These are phyloP conservation scores for Paelopatides confundens DNA, from an alignment of 53 echinoderm and acorn worm genomes.

Conservation along the genomic window DNA sequence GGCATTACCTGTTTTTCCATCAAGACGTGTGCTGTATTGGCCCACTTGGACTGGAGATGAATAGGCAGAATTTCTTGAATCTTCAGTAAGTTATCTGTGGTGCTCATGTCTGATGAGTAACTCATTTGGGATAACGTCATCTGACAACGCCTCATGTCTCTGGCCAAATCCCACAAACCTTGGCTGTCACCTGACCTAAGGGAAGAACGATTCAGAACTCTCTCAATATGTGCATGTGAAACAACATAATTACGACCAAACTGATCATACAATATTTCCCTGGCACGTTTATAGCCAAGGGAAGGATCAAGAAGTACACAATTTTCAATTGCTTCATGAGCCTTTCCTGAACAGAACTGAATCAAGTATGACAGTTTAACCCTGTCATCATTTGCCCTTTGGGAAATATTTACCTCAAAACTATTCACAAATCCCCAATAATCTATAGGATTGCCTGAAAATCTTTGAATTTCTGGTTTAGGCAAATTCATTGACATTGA, in stretches of 20 bases:
- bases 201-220: slow-evolving; percentile 50
- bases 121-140: slow-evolving; percentile 73
- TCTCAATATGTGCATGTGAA: slow-evolving; percentile 52
- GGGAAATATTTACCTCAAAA: slow-evolving; percentile 65
- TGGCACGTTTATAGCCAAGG: slow-evolving; percentile 43
- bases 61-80: slow-evolving; percentile 67
- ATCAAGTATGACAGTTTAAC: slow-evolving; percentile 56
- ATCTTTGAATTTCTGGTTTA: slow-evolving; percentile 66
- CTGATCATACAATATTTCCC: slow-evolving; percentile 60
- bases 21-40: slow-evolving; percentile 49
- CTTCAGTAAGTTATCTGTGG: slow-evolving; percentile 72
- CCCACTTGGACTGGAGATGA: slow-evolving; percentile 68
- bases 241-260: slow-evolving; percentile 74
- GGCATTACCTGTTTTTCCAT: slow-evolving; percentile 63
- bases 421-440: slow-evolving; percentile 70
- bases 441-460: slow-evolving; percentile 70
- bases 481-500: slow-evolving; percentile 72
- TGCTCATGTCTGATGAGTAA: slow-evolving; percentile 69
- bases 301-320: slow-evolving; percentile 53
- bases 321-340: slow-evolving; percentile 57
- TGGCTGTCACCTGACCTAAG: slow-evolving; percentile 41
- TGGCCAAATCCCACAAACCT: slow-evolving; percentile 66
- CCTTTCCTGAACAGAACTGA: slow-evolving; percentile 65
- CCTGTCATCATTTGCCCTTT: slow-evolving; percentile 35
- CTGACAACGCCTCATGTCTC: slow-evolving; percentile 79